A percentile compares a stretch with the other conserved stretches of the same genome.
Evolutionary conservation across 2,888 invertebrate genomes (phyloP).

Genomic region (Argyresthia albistria): DNA sequence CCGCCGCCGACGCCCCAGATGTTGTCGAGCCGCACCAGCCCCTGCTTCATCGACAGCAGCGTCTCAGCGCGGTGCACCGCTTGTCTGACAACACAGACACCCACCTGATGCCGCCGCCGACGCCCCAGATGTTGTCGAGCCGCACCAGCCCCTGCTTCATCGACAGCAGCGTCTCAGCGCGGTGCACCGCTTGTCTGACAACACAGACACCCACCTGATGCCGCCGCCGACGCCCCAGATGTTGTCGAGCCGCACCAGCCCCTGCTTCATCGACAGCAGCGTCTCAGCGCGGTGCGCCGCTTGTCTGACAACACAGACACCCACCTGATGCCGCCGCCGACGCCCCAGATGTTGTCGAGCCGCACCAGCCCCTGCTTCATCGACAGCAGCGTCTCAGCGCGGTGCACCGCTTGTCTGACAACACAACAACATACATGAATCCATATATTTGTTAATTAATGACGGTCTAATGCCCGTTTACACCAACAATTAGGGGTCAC

Average conservation of each 20-base stretch:
- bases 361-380: slow-evolving; percentile 92
- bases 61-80: slow-evolving; percentile 82
- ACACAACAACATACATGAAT: slow-evolving; percentile 6
- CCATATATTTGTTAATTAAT: no score
- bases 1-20: slow-evolving; percentile 97
- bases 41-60: slow-evolving; percentile 88
- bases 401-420: slow-evolving; percentile 76
- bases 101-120: slow-evolving; percentile 80
- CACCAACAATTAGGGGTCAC: no score
- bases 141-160: slow-evolving; percentile 92
- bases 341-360: slow-evolving; percentile 95
- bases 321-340: slow-evolving; percentile 85
- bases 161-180: slow-evolving; percentile 83
- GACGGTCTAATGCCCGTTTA: no score
- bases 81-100: slow-evolving; percentile 62
- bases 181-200: slow-evolving; percentile 77
- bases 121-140: slow-evolving; percentile 95
- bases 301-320: slow-evolving; percentile 71
- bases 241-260: slow-evolving; percentile 90
- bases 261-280: no score
- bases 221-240: slow-evolving; percentile 97
- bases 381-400: slow-evolving; percentile 83
- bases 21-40: slow-evolving; percentile 89
- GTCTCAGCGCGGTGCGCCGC: slow-evolving; percentile 82
- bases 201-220: slow-evolving; percentile 68